phyloP scores from a whole-genome alignment of 2,888 invertebrate genomes.

The Calameuta pallipes region DNA sequence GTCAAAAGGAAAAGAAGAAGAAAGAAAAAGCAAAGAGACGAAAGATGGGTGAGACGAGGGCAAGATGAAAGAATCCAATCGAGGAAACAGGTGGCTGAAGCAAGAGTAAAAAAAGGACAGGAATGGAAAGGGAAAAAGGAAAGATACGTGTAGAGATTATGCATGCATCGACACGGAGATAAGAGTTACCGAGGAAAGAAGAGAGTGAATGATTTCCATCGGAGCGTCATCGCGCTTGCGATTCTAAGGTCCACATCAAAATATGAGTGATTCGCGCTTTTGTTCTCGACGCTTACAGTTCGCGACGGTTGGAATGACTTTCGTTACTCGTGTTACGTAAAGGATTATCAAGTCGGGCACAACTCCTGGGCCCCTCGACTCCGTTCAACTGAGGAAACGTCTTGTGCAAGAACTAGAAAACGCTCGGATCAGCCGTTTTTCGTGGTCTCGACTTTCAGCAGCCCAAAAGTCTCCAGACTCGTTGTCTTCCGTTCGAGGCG shows the following conservation, averaged over 20 bases:
- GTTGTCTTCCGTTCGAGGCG: too few relatives aligned
- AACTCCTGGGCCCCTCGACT: constrained; percentile 21
- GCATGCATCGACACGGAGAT: too few relatives aligned
- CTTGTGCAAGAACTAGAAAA: constrained; percentile 40
- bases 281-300: background rate
- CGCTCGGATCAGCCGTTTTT: constrained; percentile 6
- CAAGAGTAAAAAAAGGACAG: background rate
- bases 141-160: too few relatives aligned
- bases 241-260: too few relatives aligned
- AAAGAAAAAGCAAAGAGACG: constrained; percentile 2
- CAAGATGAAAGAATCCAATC: background rate
- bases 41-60: background rate
- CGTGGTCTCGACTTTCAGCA: too few relatives aligned
- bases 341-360: constrained; percentile 26
- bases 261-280: background rate
- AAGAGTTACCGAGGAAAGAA: too few relatives aligned
- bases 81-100: background rate
- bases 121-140: too few relatives aligned
- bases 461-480: too few relatives aligned
- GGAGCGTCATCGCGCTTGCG: too few relatives aligned
- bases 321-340: constrained; percentile 37
- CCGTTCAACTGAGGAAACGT: constrained; percentile 33
- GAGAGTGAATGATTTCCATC: too few relatives aligned
- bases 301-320: constrained; percentile 14
- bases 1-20: constrained; percentile 12